phyloP scores from a whole-genome alignment of 2,113 vertebrate genomes.

The Amphilophus citrinellus region DNA sequence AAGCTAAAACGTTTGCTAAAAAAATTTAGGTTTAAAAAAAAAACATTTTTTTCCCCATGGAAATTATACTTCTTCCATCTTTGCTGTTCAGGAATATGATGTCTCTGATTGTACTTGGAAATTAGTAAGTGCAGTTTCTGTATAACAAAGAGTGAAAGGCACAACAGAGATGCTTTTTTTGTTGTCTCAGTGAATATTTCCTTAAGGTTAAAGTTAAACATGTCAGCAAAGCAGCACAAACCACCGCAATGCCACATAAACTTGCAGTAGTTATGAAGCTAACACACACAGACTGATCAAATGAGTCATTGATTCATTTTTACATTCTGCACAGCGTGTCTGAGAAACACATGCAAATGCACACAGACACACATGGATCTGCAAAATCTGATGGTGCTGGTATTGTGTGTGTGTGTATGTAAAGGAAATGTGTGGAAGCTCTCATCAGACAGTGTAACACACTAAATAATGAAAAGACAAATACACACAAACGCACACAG shows the following conservation, averaged over 20 bases:
- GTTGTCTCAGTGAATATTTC: neutral
- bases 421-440: conserved; percentile 1
- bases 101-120: neutral
- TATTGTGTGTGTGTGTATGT: neutral
- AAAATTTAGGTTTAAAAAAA: neutral
- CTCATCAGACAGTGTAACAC: conserved; percentile 1
- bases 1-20: neutral
- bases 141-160: neutral
- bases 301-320: neutral
- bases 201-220: neutral
- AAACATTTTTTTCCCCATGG: rapidly evolving
- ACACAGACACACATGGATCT: neutral
- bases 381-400: neutral
- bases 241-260: neutral
- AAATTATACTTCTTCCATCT: neutral
- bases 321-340: neutral
- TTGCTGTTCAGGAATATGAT: neutral
- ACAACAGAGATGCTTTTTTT: neutral
- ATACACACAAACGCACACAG: neutral
- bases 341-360: neutral
- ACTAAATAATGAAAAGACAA: neutral
- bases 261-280: neutral
- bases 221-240: neutral
- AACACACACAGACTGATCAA: conserved; percentile 1
- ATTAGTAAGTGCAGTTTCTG: neutral